Evolutionary conservation across 1,140 invertebrate species (phyloP).

Genomic region (Acromyrmex echinatior): DNA sequence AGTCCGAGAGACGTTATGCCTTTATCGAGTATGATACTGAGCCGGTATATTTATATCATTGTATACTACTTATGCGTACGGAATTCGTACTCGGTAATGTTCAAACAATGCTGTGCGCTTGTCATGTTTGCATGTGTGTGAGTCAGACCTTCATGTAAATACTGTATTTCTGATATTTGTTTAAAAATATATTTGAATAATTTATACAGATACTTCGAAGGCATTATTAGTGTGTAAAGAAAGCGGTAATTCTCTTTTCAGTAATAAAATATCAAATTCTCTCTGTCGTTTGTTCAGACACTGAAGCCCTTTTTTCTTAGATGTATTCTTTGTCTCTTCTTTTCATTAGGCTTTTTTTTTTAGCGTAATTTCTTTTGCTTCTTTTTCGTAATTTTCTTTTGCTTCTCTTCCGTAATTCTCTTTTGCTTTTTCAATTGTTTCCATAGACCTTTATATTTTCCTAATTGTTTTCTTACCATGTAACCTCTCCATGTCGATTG

Average conservation of each 20-base stretch:
- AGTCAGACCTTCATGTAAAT: conserved; percentile 83
- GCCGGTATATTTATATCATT: conserved; percentile 49
- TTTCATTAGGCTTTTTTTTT: background rate
- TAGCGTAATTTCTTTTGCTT: conserved; percentile 50
- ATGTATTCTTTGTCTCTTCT: background rate
- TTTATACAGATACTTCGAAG: conserved; percentile 81
- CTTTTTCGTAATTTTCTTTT: conserved; percentile 47
- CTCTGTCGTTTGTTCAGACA: conserved; percentile 1
- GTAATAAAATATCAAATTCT: conserved; percentile 11
- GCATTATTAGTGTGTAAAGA: conserved; percentile 34
- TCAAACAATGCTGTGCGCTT: conserved; percentile 73
- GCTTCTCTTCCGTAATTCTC: too few species aligned
- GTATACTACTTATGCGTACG: background rate
- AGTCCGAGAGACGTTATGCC: conserved; percentile 34
- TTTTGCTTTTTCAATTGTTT: conserved; percentile 61
- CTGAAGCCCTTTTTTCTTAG: background rate
- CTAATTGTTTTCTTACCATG: conserved; percentile 80
- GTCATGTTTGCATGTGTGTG: conserved; percentile 79
- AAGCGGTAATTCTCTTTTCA: background rate
- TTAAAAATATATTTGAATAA: conserved; percentile 86
- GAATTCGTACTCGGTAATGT: conserved; percentile 57
- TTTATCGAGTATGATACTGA: conserved; percentile 58
- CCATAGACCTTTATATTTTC: conserved; percentile 68
- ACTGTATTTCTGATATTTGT: conserved; percentile 84
- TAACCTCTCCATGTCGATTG: conserved; percentile 80